These are phyloP conservation scores for Microtus ochrogaster DNA, from an alignment of 2,113 vertebrate species.

Conservation along the genomic window DNA sequence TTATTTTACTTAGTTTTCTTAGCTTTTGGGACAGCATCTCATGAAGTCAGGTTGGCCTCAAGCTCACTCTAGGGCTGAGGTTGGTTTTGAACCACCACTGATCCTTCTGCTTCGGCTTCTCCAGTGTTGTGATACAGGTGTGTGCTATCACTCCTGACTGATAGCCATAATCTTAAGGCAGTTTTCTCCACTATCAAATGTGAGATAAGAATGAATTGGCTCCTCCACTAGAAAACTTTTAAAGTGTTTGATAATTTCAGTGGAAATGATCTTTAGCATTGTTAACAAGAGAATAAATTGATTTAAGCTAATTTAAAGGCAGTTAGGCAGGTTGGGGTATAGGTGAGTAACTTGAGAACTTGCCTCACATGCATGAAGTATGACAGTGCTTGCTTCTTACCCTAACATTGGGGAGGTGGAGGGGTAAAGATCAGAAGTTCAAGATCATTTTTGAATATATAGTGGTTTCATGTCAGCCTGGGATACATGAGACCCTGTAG, in stretches of 20 bases:
- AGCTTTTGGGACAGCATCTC: background rate
- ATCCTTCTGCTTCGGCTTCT: background rate
- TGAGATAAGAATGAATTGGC: conserved; percentile 24
- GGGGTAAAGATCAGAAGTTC: background rate
- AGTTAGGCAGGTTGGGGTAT: background rate
- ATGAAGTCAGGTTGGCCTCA: background rate
- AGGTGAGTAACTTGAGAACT: background rate
- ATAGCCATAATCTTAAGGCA: background rate
- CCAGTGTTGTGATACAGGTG: background rate
- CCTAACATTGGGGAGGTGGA: background rate
- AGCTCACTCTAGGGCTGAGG: background rate
- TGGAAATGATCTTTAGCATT: conserved; percentile 28
- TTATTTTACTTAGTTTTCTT: background rate
- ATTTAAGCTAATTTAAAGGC: conserved; percentile 4
- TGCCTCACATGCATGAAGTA: background rate
- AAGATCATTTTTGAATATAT: background rate
- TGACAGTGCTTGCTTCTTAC: background rate
- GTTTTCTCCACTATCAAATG: conserved; percentile 17
- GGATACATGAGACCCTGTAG: background rate
- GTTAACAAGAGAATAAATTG: background rate
- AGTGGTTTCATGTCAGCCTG: background rate
- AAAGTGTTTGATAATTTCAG: background rate
- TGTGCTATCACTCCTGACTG: background rate
- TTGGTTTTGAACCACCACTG: background rate
- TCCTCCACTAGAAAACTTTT: background rate